Base-by-base conservation (phyloP, 2,797 vertebrate genomes). In the Streptopelia turtur region DNA sequence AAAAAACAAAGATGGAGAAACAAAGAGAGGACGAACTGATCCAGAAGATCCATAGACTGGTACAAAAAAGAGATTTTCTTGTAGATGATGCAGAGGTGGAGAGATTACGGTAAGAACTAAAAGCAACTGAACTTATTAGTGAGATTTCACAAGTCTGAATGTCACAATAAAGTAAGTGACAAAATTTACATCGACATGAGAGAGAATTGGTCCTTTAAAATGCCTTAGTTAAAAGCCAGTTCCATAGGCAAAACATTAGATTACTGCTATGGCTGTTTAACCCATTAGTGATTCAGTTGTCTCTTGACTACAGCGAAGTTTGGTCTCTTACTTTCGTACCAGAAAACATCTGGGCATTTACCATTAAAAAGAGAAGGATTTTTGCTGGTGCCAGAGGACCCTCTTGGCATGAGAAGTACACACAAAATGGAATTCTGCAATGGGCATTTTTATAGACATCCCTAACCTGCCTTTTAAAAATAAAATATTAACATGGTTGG, bases 1-100 rank as follows among this genome's bases (percentile, higher is more conserved):
- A 99, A 27, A 99, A 99, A 97, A 99, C 90, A 24, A 99, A 98
- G 96, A 98, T 98, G 89, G 98, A 99, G 93, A 98, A 97, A 93
- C 98, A 99, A 97, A 97, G 97, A 88, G 99, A 99, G 74, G 99
- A 99, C 45, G 99, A 99, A 89, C 94, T 99, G 71, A 99, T 99
- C 96, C 98, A 99, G 97, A 99, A 99, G 98, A 99, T 99, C 93
- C 99, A 99, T 85, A 99, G 98, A 87, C 97, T 99, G 97, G 99
- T 99, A 89, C 99, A 99, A 97, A 99, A 99, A 98, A 98, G 99
- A 95, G 99, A 99, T 95, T 99, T 99, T 97, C 98, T 99, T 94
- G 99, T 99, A 47, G 99, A 99, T 2, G 99, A 99, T 5, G 99
- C 99, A 0, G 99, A 99, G 93, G 99, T 99, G 77, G 99, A 99